Conservation (phyloP, 2,113 vertebrate species). For the Lagopus muta region DNA sequence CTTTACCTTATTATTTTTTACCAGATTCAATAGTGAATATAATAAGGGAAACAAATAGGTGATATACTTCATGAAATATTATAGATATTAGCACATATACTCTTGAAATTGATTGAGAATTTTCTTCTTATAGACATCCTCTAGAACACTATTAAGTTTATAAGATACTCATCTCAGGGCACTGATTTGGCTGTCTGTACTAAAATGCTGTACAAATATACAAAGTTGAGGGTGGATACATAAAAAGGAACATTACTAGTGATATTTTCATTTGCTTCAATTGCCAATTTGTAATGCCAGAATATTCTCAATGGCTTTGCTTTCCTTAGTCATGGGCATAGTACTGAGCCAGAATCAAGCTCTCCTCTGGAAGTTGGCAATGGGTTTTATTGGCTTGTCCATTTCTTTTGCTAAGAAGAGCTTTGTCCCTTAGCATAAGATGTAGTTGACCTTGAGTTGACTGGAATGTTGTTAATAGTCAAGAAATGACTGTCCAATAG, state of each 20-base stretch:
- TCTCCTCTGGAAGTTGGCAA: constrained; percentile 3
- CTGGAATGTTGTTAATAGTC: constrained; percentile 37
- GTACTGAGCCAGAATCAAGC: constrained; percentile 16
- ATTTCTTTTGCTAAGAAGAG: neutral
- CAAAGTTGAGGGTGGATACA: neutral
- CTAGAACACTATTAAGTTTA: neutral
- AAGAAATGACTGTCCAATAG: constrained; percentile 60
- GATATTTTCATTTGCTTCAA: neutral
- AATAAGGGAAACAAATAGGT: neutral
- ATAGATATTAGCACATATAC: neutral
- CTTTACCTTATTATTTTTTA: neutral
- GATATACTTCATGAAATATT: neutral
- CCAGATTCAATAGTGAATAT: neutral
- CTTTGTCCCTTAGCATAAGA: constrained; percentile 31
- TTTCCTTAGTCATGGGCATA: constrained; percentile 16
- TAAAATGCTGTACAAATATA: neutral
- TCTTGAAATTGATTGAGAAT: neutral
- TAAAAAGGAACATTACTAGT: neutral
- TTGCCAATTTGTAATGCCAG: neutral
- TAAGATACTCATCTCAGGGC: neutral
- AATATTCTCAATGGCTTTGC: constrained; percentile 20
- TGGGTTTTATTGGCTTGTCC: constrained; percentile 26
- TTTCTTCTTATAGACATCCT: neutral
- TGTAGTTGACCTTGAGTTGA: constrained; percentile 60
- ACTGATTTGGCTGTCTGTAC: neutral